These are phyloP conservation scores for Lampris incognitus DNA, from an alignment of 2,113 vertebrate species.

Conservation along the genomic window DNA sequence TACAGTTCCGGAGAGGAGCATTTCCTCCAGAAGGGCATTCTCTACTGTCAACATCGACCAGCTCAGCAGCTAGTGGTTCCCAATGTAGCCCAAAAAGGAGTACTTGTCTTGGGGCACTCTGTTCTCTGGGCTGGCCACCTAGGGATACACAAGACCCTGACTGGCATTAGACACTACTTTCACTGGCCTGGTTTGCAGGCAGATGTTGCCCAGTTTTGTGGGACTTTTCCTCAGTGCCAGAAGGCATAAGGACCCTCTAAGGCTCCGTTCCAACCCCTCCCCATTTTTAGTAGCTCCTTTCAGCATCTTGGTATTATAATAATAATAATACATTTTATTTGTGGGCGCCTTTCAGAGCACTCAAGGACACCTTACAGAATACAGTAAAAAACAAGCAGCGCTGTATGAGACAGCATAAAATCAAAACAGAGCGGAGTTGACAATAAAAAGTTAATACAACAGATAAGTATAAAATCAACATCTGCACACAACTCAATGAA, in stretches of 20 bases:
- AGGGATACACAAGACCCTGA: background rate
- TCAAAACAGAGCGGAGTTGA: too few relatives aligned
- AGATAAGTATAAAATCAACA: too few relatives aligned
- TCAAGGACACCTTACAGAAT: too few relatives aligned
- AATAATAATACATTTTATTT: too few relatives aligned
- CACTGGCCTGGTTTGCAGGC: background rate
- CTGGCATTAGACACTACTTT: background rate
- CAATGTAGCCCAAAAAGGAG: background rate
- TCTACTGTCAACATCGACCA: constrained; percentile 9
- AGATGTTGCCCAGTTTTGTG: background rate
- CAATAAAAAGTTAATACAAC: too few relatives aligned
- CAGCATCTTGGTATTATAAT: too few relatives aligned
- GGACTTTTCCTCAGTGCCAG: background rate
- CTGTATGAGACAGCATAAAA: too few relatives aligned
- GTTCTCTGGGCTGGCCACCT: constrained; percentile 20
- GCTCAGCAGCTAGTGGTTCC: constrained; percentile 5
- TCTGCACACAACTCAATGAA: too few relatives aligned
- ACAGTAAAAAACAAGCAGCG: too few relatives aligned
- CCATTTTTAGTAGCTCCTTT: too few relatives aligned
- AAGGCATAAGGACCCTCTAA: background rate
- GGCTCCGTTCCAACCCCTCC: too few relatives aligned
- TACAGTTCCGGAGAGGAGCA: background rate
- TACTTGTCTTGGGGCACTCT: background rate
- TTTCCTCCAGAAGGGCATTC: constrained; percentile 4
- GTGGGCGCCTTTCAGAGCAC: too few relatives aligned